A percentile compares a stretch with the other conserved stretches of the same genome.
phyloP scores from a whole-genome alignment of 2,888 invertebrate species.

The Apeira syringaria region DNA sequence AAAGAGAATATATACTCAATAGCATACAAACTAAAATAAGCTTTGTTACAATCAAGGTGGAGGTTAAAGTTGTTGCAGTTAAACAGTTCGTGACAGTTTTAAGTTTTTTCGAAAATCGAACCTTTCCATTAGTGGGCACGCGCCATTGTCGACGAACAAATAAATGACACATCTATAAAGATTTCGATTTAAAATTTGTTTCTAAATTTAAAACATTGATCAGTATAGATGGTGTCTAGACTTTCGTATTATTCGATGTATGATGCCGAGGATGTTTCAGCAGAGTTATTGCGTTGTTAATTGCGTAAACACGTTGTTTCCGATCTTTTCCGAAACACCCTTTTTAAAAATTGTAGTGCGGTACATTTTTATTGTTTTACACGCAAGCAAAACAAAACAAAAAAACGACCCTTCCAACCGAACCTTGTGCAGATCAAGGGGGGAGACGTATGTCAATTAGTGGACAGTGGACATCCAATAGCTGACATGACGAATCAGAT shows the following conservation, averaged over 20 bases:
- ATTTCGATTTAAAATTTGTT: conserved; percentile 70
- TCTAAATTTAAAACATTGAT: conserved; percentile 67
- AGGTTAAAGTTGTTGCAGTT: conserved; percentile 26
- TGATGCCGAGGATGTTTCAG: neutral
- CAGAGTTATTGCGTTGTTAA: too few species aligned
- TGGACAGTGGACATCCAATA: too few species aligned
- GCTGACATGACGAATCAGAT: too few species aligned
- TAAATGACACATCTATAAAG: conserved; percentile 75
- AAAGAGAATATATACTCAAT: conserved; percentile 23
- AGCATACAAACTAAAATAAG: conserved; percentile 29
- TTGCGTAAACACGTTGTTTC: too few species aligned
- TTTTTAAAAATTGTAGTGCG: too few species aligned
- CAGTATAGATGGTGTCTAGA: conserved; percentile 76
- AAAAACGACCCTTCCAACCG: too few species aligned
- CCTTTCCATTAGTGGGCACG: conserved; percentile 81
- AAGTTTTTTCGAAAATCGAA: conserved; percentile 60
- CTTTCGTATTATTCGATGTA: conserved; percentile 40
- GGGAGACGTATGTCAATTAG: too few species aligned
- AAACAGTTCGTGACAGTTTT: conserved; percentile 52
- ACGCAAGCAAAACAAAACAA: too few species aligned
- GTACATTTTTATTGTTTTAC: too few species aligned
- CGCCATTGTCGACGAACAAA: conserved; percentile 74
- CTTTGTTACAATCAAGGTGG: conserved; percentile 27
- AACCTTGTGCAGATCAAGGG: too few species aligned
- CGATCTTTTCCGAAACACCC: too few species aligned